phyloP scores from a whole-genome alignment of 2,888 invertebrate genomes.

The Drosophila acutilabella region DNA sequence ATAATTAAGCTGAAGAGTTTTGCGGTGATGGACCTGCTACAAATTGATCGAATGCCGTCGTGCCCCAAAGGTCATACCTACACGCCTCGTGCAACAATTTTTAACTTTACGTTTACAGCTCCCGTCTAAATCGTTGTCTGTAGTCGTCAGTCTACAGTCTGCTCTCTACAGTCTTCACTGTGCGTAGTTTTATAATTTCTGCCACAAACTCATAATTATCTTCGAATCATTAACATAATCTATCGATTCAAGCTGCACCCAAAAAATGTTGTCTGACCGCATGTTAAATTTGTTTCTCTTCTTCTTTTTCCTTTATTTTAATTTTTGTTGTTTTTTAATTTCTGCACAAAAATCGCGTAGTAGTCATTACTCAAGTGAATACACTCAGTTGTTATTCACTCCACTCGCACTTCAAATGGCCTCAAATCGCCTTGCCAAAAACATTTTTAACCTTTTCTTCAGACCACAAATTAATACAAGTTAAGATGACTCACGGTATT shows the following conservation, averaged over 20 bases:
- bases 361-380: conserved; percentile 13
- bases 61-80: conserved; percentile 71
- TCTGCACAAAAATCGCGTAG: conserved; percentile 19
- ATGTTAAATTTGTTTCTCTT: not conserved
- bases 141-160: not conserved
- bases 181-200: conserved; percentile 32
- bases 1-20: conserved; percentile 75
- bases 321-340: conserved; percentile 28
- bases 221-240: conserved; percentile 71
- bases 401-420: conserved; percentile 1
- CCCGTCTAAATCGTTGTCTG: conserved; percentile 48
- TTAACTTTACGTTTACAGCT: conserved; percentile 62
- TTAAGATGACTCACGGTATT: too few relatives aligned
- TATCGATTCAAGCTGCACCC: conserved; percentile 59
- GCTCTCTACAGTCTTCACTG: not conserved
- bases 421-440: conserved; percentile 2
- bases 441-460: not conserved
- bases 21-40: conserved; percentile 67
- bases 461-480: too few relatives aligned
- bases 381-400: conserved; percentile 12
- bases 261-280: conserved; percentile 35
- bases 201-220: conserved; percentile 67
- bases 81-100: conserved; percentile 56
- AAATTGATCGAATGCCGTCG: conserved; percentile 76
- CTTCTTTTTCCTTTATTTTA: too few relatives aligned